Evolutionary conservation across 2,888 invertebrate genomes (phyloP).

Genomic region (Harmothoe impar): DNA sequence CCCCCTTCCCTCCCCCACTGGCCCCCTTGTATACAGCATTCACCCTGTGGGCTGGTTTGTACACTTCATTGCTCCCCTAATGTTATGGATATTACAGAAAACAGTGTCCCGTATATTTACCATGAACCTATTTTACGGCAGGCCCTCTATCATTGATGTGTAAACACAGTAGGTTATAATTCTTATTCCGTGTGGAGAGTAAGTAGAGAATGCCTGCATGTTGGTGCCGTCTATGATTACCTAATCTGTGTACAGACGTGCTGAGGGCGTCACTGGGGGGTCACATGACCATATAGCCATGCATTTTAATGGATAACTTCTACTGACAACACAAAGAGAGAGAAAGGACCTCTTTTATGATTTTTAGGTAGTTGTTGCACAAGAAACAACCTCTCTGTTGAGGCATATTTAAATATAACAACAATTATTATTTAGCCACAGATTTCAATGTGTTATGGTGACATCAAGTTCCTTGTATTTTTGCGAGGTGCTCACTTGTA

Average conservation of each 20-base stretch:
- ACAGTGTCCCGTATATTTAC: slow-evolving; percentile 30
- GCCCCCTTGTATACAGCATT: too few relatives aligned
- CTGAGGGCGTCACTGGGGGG: neutral
- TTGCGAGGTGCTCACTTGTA: neutral
- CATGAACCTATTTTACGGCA: slow-evolving; percentile 7
- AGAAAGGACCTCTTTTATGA: neutral
- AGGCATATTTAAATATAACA: neutral
- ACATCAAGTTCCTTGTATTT: slow-evolving; percentile 15
- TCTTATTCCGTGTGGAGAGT: slow-evolving; percentile 1
- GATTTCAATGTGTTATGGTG: neutral
- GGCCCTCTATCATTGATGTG: neutral
- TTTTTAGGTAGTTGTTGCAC: slow-evolving; percentile 22
- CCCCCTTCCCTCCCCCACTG: too few relatives aligned
- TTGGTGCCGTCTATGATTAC: slow-evolving; percentile 2
- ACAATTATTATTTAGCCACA: slow-evolving; percentile 15
- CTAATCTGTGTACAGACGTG: neutral
- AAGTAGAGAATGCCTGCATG: neutral
- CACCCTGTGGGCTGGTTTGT: neutral
- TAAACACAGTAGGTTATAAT: slow-evolving; percentile 16
- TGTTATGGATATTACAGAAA: neutral
- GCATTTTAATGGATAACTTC: neutral
- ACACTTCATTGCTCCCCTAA: neutral
- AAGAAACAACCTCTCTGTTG: neutral
- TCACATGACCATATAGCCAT: neutral
- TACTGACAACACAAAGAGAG: neutral